Evolutionary conservation across 2,113 vertebrate species (phyloP).

Genomic region (Pelvicachromis taeniatus): DNA sequence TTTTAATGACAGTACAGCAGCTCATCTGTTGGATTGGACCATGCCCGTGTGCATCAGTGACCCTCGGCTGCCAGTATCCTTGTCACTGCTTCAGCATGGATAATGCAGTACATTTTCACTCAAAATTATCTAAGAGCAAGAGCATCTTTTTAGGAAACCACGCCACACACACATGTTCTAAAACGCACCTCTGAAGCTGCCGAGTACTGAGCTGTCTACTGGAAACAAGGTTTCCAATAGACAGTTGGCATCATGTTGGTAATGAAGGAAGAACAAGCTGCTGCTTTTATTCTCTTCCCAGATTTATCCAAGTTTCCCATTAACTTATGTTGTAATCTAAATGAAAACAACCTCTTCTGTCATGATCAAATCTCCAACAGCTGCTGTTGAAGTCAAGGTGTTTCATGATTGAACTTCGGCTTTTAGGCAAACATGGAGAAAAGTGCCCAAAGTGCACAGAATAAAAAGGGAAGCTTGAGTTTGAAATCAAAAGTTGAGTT

Average conservation of each 20-base stretch:
- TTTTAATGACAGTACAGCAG: neutral
- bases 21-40: neutral
- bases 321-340: neutral
- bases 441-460: neutral
- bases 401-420: accelerated
- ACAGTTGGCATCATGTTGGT: neutral
- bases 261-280: neutral
- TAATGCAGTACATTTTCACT: neutral
- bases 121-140: neutral
- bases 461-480: neutral
- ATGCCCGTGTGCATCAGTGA: neutral
- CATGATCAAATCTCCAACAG: neutral
- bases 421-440: neutral
- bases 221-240: too few species aligned
- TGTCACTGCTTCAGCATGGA: neutral
- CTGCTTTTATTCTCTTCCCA: neutral
- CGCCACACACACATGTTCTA: neutral
- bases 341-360: neutral
- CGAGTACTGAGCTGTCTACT: neutral
- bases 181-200: neutral
- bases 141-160: neutral
- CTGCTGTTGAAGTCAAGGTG: neutral
- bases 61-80: neutral
- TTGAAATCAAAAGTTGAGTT: neutral
- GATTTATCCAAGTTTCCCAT: neutral